Evolutionary conservation across 2,888 invertebrate genomes (phyloP).

Genomic region (Cosmia trapezina): DNA sequence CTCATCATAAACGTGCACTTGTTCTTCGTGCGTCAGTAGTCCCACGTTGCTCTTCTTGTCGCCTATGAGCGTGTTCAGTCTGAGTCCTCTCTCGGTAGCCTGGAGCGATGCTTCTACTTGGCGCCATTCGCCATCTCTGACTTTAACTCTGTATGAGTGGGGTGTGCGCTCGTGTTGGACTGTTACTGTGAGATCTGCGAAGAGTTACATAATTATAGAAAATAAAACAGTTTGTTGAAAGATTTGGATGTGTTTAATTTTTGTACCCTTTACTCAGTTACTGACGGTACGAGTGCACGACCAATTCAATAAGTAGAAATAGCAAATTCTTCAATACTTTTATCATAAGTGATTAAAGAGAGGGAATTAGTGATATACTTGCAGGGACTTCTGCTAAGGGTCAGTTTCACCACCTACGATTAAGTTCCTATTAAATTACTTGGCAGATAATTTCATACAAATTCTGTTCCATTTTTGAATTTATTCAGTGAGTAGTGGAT

Average conservation of each 20-base stretch:
- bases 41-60: conserved; percentile 81
- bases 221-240: background rate
- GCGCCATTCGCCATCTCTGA: conserved; percentile 90
- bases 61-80: conserved; percentile 76
- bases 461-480: too few relatives aligned
- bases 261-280: background rate
- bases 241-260: background rate
- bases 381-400: background rate
- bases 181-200: conserved; percentile 88
- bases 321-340: background rate
- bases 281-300: background rate
- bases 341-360: background rate
- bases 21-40: conserved; percentile 77
- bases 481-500: too few relatives aligned
- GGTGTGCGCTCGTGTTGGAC: conserved; percentile 88
- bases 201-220: background rate
- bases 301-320: background rate
- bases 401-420: too few relatives aligned
- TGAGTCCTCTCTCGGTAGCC: conserved; percentile 72
- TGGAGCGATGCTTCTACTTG: conserved; percentile 79
- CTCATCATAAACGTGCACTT: conserved; percentile 86
- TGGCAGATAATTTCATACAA: too few relatives aligned
- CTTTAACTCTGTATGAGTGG: conserved; percentile 80
- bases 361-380: background rate
- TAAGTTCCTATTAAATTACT: too few relatives aligned